Base-by-base conservation (phyloP, 2,888 invertebrate species). In the Cerastis leucographa region DNA sequence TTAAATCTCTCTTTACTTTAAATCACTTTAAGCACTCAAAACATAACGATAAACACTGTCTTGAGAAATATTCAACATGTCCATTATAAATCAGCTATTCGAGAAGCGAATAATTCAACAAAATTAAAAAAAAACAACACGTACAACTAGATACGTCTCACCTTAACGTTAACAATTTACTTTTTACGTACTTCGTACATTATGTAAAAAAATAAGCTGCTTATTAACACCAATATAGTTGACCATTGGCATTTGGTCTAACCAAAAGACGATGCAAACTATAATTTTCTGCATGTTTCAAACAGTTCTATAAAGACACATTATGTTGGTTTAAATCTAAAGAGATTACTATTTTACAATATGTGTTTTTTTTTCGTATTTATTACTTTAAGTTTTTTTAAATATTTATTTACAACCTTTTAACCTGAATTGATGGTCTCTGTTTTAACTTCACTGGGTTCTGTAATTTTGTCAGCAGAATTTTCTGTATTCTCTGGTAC, bases 131-230 rank as follows among this genome's bases (percentile, higher is more conserved):
- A 80, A 72, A 80, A 81, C 51, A 82, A 70, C 51, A 44, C 25
- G 51, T 75, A 71, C 44, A 62, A 66, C 59, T 72, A 72, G 49
- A 71, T 78, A 80, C 46, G 73, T 61, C 73, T 73, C 76, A 74
- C 68, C 75, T 71, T 73, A 74, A 65, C 46, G 59, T 59, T 61
- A 68, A 66, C 74, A 65, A 35, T 71, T 72, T 74, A 61, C 25
- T 77, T 42, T 65, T 64, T 73, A 72, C 56, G 86, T 77, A 87
- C 85, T 80, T 85, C 61, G 74, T 88, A 88, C 76, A 71, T 80
- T 79, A 77, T 78, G 35, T 80, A 49, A 49, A 59, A 66, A 67
- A 49, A 49, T 77, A 72, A 84, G 77, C 72, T 76, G 87, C 74
- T 71, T 59, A 35, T 68, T 67, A 81, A 75, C 64, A 74, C 64